A percentile compares a stretch with the other conserved stretches of the same genome.
These are phyloP conservation scores for Drosophila aldrichi DNA, from an alignment of 2,888 invertebrate species.

Conservation along the genomic window DNA sequence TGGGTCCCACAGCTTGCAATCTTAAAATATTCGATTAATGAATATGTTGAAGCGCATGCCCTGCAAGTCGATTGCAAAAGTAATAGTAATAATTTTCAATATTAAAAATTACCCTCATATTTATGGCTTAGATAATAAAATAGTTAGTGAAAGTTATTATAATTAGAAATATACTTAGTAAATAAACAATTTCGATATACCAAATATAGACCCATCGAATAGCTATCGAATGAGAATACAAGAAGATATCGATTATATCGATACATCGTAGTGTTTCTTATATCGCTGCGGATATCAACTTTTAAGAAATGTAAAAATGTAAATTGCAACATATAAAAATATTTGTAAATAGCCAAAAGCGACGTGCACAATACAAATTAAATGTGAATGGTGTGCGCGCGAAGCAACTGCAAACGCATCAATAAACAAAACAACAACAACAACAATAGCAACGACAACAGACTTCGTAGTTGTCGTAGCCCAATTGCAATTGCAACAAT, in stretches of 20 bases:
- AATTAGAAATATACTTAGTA: background rate
- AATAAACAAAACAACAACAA: conserved; percentile 48
- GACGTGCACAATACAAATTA: conserved; percentile 49
- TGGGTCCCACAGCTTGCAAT: conserved; percentile 7
- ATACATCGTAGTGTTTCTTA: conserved; percentile 51
- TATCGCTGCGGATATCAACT: conserved; percentile 66
- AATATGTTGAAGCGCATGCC: conserved; percentile 19
- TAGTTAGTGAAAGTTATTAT: background rate
- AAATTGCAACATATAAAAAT: conserved; percentile 59
- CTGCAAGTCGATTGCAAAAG: background rate
- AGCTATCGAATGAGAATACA: conserved; percentile 26
- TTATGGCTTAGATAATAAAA: background rate
- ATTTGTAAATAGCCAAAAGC: conserved; percentile 64
- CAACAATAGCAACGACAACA: conserved; percentile 52
- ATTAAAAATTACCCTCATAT: background rate
- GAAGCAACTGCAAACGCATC: conserved; percentile 53
- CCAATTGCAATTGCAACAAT: conserved; percentile 74
- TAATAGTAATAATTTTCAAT: background rate
- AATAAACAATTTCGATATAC: background rate
- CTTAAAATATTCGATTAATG: conserved; percentile 25
- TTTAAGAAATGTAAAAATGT: conserved; percentile 74
- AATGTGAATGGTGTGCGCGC: conserved; percentile 65
- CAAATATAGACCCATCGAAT: conserved; percentile 25
- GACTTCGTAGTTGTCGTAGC: conserved; percentile 46
- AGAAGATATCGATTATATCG: conserved; percentile 41